phyloP scores from a whole-genome alignment of 2,797 vertebrate species.

The Lateolabrax maculatus region DNA sequence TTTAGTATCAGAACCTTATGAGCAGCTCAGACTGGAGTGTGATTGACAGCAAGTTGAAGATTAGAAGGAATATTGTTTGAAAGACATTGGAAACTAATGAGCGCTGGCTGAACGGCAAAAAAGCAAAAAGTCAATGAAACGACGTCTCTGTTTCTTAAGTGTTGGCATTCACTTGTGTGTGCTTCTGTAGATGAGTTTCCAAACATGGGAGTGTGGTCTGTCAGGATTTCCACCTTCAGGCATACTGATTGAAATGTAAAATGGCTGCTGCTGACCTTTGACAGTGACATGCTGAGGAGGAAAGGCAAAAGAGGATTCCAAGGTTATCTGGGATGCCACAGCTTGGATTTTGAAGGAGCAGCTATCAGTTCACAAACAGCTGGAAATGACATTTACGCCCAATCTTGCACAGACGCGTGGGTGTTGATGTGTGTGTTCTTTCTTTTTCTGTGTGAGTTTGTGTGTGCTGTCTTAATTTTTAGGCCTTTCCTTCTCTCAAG shows the following conservation, averaged over 20 bases:
- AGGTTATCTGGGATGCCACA: constrained; percentile 50
- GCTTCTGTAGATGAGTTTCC: not conserved
- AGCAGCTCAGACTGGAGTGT: constrained; percentile 13
- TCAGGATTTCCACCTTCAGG: constrained; percentile 3
- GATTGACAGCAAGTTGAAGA: constrained; percentile 44
- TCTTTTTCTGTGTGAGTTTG: too few species aligned
- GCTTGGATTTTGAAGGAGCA: constrained; percentile 72
- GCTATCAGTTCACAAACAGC: constrained; percentile 55
- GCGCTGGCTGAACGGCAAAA: constrained; percentile 3
- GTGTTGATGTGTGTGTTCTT: not conserved
- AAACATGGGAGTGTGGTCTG: not conserved
- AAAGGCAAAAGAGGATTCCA: constrained; percentile 23
- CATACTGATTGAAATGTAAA: constrained; percentile 44
- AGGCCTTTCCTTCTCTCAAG: not conserved
- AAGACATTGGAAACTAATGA: constrained; percentile 35
- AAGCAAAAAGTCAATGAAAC: not conserved
- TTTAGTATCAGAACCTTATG: constrained; percentile 5
- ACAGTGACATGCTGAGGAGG: constrained; percentile 15
- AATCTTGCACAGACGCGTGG: constrained; percentile 43
- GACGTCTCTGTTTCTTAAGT: not conserved
- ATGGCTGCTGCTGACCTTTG: constrained; percentile 57
- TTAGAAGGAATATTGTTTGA: constrained; percentile 37
- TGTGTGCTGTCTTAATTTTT: not conserved
- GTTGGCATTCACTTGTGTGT: not conserved
- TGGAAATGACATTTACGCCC: constrained; percentile 62